These are phyloP conservation scores for Delphinus delphis DNA, from an alignment of 2,113 vertebrate species.

Conservation along the genomic window DNA sequence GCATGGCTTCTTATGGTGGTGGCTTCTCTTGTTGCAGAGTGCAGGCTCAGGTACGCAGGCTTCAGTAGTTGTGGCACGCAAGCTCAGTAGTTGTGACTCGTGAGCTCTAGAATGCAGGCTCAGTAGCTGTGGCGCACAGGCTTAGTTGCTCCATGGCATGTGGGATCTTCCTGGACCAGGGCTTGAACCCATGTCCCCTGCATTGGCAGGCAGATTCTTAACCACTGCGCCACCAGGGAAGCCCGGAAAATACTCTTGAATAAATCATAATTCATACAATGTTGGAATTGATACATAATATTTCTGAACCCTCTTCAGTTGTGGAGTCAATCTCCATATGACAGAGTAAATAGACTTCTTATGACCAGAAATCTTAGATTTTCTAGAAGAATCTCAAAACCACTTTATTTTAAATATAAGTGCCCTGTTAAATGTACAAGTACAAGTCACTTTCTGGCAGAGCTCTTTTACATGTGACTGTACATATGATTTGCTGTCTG, in stretches of 20 bases:
- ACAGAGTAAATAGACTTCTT: background rate
- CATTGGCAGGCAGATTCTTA: too few species aligned
- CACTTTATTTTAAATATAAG: conserved; percentile 38
- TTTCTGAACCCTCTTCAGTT: conserved; percentile 37
- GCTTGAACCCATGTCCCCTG: too few species aligned
- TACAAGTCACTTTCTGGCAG: background rate
- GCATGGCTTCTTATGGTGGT: too few species aligned
- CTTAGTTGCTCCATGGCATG: too few species aligned
- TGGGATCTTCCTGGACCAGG: too few species aligned
- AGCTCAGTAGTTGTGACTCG: too few species aligned
- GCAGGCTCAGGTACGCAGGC: too few species aligned
- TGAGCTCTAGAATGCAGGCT: too few species aligned
- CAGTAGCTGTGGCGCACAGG: too few species aligned
- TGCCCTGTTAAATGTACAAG: background rate
- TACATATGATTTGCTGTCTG: background rate
- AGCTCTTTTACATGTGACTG: background rate
- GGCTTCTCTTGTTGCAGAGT: too few species aligned
- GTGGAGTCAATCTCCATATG: background rate
- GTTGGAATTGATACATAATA: background rate
- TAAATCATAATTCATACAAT: background rate
- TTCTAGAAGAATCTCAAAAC: background rate
- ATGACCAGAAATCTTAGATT: background rate
- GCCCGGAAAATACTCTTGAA: background rate
- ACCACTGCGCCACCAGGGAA: too few species aligned
- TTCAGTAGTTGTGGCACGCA: too few species aligned